Conservation (phyloP, 1,140 invertebrate species). For the Asbolus verrucosus region DNA sequence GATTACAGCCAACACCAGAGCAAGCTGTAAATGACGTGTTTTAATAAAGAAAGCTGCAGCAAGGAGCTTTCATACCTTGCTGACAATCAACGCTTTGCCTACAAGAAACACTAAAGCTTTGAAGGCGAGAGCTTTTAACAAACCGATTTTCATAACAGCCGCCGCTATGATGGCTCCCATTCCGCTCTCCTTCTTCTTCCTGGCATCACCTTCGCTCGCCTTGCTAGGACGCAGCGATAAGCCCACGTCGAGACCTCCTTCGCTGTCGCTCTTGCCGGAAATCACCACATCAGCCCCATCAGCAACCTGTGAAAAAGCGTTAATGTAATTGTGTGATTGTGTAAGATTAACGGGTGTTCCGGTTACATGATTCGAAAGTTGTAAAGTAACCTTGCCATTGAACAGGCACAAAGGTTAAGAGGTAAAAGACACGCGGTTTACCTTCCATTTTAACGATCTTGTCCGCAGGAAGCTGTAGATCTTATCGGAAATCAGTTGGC, state of each 20-base stretch:
- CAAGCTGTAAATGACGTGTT: conserved; percentile 68
- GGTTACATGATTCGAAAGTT: too few species aligned
- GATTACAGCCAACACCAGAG: conserved; percentile 80
- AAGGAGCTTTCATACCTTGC: conserved; percentile 68
- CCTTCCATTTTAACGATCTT: conserved; percentile 75
- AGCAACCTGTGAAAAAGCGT: too few species aligned
- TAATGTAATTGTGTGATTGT: too few species aligned
- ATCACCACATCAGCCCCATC: conserved; percentile 83
- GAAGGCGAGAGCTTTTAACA: conserved; percentile 82
- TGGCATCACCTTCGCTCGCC: conserved; percentile 68
- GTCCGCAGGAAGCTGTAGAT: conserved; percentile 79
- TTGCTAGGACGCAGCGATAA: conserved; percentile 76
- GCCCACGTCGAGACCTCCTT: conserved; percentile 78
- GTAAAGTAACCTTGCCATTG: too few species aligned
- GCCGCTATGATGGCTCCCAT: conserved; percentile 80
- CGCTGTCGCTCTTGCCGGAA: conserved; percentile 74
- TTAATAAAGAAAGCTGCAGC: not conserved
- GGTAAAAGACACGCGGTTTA: conserved; percentile 51
- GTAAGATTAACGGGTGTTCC: too few species aligned
- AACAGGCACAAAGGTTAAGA: conserved; percentile 19
- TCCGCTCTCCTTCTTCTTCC: conserved; percentile 78
- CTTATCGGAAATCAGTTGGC: conserved; percentile 78
- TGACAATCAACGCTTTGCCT: conserved; percentile 84
- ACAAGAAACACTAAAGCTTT: conserved; percentile 85
- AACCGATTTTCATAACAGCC: conserved; percentile 81